Percentiles rank a stretch among this genome's conserved stretches.
Evolutionary conservation across 2,797 vertebrate genomes (phyloP).

Genomic region (Typhlichthys eigenmanni): DNA sequence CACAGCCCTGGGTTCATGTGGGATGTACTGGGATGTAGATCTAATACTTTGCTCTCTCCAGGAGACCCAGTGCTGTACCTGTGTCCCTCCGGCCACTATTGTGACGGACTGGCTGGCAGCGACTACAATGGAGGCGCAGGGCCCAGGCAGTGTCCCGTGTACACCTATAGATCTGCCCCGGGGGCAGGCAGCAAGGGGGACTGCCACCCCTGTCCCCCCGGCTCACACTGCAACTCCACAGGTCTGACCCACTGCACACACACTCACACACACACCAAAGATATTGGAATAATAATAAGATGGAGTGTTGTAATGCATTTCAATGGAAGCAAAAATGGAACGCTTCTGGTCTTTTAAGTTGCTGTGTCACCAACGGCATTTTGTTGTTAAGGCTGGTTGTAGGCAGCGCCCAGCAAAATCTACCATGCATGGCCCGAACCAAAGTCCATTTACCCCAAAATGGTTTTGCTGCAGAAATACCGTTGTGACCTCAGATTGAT

Average conservation of each 20-base stretch:
- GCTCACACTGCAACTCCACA: conserved; percentile 81
- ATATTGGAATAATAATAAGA: no score
- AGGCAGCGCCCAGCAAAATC: no score
- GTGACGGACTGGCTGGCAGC: conserved; percentile 74
- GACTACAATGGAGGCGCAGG: conserved; percentile 49
- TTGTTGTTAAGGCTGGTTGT: no score
- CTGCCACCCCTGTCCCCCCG: conserved; percentile 83
- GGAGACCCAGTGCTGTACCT: conserved; percentile 72
- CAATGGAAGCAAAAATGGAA: no score
- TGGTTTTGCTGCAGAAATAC: no score
- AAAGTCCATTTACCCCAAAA: no score
- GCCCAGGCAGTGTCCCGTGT: conserved; percentile 81
- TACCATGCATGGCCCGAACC: no score
- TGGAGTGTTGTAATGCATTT: no score
- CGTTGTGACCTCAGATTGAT: no score
- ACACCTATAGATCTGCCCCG: conserved; percentile 76
- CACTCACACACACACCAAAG: not conserved
- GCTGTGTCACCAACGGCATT: no score
- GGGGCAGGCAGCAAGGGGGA: conserved; percentile 80
- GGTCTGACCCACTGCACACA: conserved; percentile 65
- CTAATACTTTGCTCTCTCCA: conserved; percentile 47
- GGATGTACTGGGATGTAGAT: no score
- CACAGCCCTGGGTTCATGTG: not conserved
- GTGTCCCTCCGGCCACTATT: conserved; percentile 86
- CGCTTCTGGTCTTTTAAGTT: no score